Conservation (phyloP, 2,888 invertebrate genomes). For the Syrphus vitripennis region DNA sequence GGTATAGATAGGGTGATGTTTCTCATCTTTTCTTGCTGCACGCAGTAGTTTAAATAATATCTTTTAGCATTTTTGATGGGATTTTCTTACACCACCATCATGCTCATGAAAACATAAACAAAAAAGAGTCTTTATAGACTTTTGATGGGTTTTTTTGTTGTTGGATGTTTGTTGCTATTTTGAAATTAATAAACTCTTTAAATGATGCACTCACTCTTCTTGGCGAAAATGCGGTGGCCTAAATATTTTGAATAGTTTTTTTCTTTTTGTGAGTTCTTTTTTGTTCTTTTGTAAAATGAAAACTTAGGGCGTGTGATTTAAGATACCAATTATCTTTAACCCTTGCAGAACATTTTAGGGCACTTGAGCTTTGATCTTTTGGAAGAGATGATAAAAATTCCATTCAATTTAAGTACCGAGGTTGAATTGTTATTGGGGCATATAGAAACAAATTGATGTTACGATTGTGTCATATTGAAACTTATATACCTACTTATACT, state of each 20-base stretch:
- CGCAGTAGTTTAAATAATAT: constrained; percentile 12
- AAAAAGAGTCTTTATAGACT: constrained; percentile 6
- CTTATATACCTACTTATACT: too few relatives aligned
- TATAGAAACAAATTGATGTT: not conserved
- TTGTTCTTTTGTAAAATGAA: not conserved
- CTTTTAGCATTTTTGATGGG: constrained; percentile 56
- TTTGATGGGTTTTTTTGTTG: constrained; percentile 7
- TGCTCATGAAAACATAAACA: not conserved
- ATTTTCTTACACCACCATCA: constrained; percentile 19
- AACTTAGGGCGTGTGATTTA: constrained; percentile 8
- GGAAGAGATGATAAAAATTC: not conserved
- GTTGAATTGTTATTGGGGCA: not conserved
- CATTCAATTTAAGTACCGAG: not conserved
- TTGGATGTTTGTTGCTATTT: constrained; percentile 17
- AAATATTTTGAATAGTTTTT: constrained; percentile 23
- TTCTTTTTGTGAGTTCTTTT: not conserved
- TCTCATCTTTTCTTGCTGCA: constrained; percentile 2
- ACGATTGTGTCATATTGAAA: not conserved
- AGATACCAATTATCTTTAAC: constrained; percentile 34
- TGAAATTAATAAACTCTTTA: constrained; percentile 39
- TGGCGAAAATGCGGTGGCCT: constrained; percentile 10
- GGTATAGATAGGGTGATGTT: constrained; percentile 34
- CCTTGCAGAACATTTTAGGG: constrained; percentile 27
- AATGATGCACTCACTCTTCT: constrained; percentile 15
- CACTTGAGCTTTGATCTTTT: constrained; percentile 35